These are phyloP conservation scores for Bicyclus anynana DNA, from an alignment of 1,140 invertebrate species.

Conservation along the genomic window DNA sequence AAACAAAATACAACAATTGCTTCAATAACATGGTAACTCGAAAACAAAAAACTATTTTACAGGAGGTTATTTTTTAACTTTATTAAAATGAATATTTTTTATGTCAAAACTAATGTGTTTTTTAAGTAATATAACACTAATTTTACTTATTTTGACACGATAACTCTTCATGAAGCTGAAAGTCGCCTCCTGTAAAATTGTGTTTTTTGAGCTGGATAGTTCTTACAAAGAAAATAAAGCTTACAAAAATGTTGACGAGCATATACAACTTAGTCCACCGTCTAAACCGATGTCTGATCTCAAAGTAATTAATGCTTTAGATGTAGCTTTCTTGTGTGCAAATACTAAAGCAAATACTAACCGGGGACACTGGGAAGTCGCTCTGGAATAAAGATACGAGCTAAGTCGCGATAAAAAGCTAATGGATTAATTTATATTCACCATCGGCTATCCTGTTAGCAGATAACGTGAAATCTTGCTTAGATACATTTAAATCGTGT, in stretches of 20 bases:
- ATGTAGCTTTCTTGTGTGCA: conserved; percentile 47
- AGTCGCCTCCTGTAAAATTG: no score
- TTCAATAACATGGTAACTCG: no score
- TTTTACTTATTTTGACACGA: no score
- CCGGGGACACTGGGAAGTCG: conserved; percentile 27
- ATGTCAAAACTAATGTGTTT: no score
- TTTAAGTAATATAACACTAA: no score
- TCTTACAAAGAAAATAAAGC: no score
- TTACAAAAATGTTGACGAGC: neutral
- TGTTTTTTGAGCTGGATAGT: no score
- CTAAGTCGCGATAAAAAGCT: conserved; percentile 17
- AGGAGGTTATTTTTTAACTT: no score
- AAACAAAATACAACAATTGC: no score
- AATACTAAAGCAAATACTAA: conserved; percentile 35
- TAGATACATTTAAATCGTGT: neutral
- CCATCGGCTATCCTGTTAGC: neutral
- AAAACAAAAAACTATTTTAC: no score
- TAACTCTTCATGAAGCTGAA: no score
- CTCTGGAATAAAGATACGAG: conserved; percentile 30
- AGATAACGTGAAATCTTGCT: neutral
- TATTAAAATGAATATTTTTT: no score
- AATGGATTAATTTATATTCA: conserved; percentile 25
- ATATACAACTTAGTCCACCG: conserved; percentile 24
- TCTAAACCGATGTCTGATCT: conserved; percentile 38
- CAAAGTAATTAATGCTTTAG: conserved; percentile 55